Conservation (phyloP, 1,140 invertebrate genomes). For the Drosophila melanica region DNA sequence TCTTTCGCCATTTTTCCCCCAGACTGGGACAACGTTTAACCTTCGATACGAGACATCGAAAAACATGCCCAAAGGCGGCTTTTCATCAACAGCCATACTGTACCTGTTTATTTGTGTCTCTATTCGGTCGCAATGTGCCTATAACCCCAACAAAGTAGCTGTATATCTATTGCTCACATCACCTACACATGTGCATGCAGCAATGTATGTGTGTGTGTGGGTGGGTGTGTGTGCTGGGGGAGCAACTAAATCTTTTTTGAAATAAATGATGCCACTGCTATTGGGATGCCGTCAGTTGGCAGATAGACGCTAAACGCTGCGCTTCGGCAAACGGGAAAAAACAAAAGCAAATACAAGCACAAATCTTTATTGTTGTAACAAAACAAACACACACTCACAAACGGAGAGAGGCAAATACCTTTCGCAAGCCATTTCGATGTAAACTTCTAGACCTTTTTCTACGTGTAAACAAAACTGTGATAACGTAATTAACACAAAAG, state of each 20-base stretch:
- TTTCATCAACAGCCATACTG: slow-evolving; percentile 45
- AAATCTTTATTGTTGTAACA: slow-evolving; percentile 41
- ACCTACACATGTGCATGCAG: slow-evolving; percentile 17
- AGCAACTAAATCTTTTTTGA: slow-evolving; percentile 64
- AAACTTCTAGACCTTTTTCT: slow-evolving; percentile 54
- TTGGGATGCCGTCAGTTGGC: slow-evolving; percentile 63
- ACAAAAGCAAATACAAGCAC: slow-evolving; percentile 31
- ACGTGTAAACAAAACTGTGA: slow-evolving; percentile 69
- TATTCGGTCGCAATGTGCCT: slow-evolving; percentile 22
- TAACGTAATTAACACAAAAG: slow-evolving; percentile 57
- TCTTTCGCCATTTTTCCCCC: slow-evolving; percentile 4
- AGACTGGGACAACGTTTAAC: slow-evolving; percentile 20
- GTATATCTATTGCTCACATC: slow-evolving; percentile 32
- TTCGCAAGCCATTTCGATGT: slow-evolving; percentile 60
- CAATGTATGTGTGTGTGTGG: background rate
- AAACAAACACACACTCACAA: slow-evolving; percentile 32
- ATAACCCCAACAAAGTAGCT: slow-evolving; percentile 20
- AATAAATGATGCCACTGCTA: slow-evolving; percentile 68
- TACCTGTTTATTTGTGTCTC: slow-evolving; percentile 39
- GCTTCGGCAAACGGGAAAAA: slow-evolving; percentile 43
- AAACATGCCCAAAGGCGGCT: slow-evolving; percentile 24
- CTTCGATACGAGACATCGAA: slow-evolving; percentile 36
- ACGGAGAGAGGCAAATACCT: slow-evolving; percentile 28
- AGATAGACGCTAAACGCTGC: slow-evolving; percentile 68
- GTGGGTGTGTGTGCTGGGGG: slow-evolving; percentile 7